Evolutionary conservation across 2,797 vertebrate species (phyloP), one percentile per base, ranked within the genome.

Genomic region (Gymnoscopelus braueri): DNA sequence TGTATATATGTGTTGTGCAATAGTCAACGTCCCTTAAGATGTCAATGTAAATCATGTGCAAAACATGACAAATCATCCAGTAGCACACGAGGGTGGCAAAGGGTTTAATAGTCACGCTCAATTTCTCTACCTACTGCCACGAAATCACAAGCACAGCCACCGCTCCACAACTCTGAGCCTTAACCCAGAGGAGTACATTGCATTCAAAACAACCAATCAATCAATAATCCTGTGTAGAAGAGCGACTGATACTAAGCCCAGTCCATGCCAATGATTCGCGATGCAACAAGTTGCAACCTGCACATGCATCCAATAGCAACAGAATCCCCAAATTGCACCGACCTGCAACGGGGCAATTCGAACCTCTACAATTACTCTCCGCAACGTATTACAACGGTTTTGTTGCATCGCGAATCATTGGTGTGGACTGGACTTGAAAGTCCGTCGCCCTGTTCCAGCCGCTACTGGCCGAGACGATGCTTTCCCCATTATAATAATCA

Each of bases 1-100:
- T 88, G 78, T 90, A 90, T 67, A 91, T 87, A 86, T 23, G 67
- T 87, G 75, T 84, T 59, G 86, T 87, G 77, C 60, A 75, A 78
- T 84, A 64, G 84, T 29, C 55, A 57, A 57, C 29, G 35, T 84
- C 76, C 39, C 39, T 44, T 67, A 14, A 81, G 64, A 74, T 83
- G 58, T 83, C 77, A 60, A 63, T 55, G 44, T 86, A 56, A 78
- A 65, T 68, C 7, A 5, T 79, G 67, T 79, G 53, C 35, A 78
- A 75, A 81, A 71, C 71, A 69, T 9, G 11, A 55, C 29, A 77
- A 75, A 81, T 70, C 72, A 69, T 9, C 12, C 78, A 86, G 72
- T 80, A 82, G 76, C 79, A 68, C 70, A 49, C 67, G 78, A 63
- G 66, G 60, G 49, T 75, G 24, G 54, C 14, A 50, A 57, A 67